These are phyloP conservation scores for Nematopogon swammerdamellus DNA, from an alignment of 2,888 invertebrate genomes.

Conservation along the genomic window DNA sequence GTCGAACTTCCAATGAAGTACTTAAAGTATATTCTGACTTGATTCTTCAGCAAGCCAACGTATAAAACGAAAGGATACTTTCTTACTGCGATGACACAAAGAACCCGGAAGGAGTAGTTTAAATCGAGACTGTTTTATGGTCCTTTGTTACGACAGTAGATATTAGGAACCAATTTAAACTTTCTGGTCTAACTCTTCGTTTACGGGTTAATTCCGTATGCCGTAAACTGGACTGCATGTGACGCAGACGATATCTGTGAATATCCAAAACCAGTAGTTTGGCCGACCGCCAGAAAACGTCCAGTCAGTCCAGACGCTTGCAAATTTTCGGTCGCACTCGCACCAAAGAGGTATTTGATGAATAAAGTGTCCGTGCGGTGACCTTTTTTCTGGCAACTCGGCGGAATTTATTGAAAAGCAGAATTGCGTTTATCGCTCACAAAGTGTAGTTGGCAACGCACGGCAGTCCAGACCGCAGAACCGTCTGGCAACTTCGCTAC, in stretches of 20 bases:
- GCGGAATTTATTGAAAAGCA: not conserved
- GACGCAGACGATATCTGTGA: not conserved
- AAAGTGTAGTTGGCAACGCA: not conserved
- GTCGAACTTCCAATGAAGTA: no score
- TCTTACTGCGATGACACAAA: no score
- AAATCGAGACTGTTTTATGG: no score
- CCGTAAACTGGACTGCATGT: not conserved
- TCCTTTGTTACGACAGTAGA: not conserved
- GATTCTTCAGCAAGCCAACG: no score
- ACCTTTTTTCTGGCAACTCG: not conserved
- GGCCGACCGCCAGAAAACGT: constrained; percentile 26
- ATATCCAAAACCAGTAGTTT: constrained; percentile 12
- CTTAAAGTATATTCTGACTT: no score
- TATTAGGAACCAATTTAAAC: not conserved
- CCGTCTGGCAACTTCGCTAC: not conserved
- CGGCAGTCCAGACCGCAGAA: not conserved
- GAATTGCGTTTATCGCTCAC: not conserved
- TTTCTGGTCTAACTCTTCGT: not conserved
- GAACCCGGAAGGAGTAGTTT: no score
- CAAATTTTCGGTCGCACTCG: constrained; percentile 25
- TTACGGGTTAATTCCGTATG: not conserved
- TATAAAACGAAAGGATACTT: no score
- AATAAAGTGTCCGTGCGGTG: constrained; percentile 24
- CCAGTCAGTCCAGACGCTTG: constrained; percentile 33
- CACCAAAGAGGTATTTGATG: constrained; percentile 28